Conservation (phyloP, 2,888 invertebrate genomes). For the Caenorhabditis sp. region DNA sequence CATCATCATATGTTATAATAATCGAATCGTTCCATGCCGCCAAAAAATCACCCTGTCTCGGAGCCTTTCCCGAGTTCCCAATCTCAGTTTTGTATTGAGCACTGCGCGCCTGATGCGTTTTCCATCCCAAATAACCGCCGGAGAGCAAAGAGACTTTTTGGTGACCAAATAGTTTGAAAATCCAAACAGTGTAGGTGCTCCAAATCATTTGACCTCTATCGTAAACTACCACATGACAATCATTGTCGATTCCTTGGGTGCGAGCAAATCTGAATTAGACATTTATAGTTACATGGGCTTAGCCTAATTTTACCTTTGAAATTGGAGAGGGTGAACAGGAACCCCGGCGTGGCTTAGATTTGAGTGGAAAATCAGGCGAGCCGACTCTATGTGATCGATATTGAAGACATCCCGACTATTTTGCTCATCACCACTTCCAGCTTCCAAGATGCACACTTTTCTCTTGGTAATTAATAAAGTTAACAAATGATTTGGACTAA, state of each 20-base stretch:
- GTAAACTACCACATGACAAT: conserved; percentile 66
- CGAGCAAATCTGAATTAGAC: conserved; percentile 48
- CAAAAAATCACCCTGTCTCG: conserved; percentile 61
- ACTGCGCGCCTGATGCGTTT: conserved; percentile 49
- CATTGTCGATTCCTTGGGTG: conserved; percentile 64
- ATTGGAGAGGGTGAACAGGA: conserved; percentile 68
- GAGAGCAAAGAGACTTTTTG: conserved; percentile 59
- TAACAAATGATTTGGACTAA: conserved; percentile 59
- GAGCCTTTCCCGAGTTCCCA: conserved; percentile 14
- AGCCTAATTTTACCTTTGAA: conserved; percentile 43
- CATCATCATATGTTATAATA: conserved; percentile 68
- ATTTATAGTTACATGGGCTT: conserved; percentile 20
- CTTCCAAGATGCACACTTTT: conserved; percentile 64
- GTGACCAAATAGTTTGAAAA: conserved; percentile 67
- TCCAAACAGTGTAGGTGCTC: conserved; percentile 67
- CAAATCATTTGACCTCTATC: conserved; percentile 66
- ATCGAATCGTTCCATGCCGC: conserved; percentile 61
- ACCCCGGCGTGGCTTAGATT: conserved; percentile 67
- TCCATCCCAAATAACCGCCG: conserved; percentile 65
- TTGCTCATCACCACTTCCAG: conserved; percentile 51
- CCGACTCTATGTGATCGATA: conserved; percentile 62
- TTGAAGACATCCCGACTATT: conserved; percentile 45
- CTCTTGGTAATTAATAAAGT: conserved; percentile 63
- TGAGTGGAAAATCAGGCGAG: conserved; percentile 62
- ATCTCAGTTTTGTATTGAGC: conserved; percentile 52